Percentiles rank a stretch among this genome's conserved stretches.
Conservation (phyloP, 1,140 invertebrate genomes). For the Lordiphosa mommai region DNA sequence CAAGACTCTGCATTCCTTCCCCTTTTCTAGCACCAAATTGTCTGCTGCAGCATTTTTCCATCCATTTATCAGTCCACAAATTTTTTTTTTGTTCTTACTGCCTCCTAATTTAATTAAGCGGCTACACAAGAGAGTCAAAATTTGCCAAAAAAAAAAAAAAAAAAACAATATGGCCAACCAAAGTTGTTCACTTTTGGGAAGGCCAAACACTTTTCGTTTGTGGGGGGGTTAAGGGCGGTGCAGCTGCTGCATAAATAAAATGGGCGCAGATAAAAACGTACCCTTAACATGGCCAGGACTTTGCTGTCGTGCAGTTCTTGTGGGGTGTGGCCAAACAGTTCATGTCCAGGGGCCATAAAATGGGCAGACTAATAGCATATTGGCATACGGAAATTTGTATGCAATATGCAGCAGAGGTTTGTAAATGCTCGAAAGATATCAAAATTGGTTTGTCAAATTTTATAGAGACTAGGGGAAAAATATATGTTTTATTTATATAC, state of each 20-base stretch:
- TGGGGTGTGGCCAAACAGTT: too few species aligned
- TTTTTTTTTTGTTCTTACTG: neutral
- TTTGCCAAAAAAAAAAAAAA: constrained; percentile 29
- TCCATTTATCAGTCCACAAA: neutral
- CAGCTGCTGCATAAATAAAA: constrained; percentile 65
- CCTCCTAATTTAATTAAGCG: constrained; percentile 53
- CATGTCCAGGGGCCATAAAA: constrained; percentile 43
- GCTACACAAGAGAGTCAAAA: neutral
- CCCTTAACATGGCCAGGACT: constrained; percentile 4
- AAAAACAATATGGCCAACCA: constrained; percentile 6
- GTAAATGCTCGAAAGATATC: too few species aligned
- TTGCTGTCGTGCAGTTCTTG: constrained; percentile 24
- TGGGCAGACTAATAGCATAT: constrained; percentile 42
- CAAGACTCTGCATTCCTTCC: neutral
- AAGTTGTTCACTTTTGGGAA: constrained; percentile 11
- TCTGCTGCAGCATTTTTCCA: constrained; percentile 32
- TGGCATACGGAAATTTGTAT: too few species aligned
- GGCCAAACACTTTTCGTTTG: constrained; percentile 20
- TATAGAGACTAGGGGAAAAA: too few species aligned
- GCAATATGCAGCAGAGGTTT: too few species aligned
- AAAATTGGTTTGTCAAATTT: too few species aligned
- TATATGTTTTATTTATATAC: too few species aligned
- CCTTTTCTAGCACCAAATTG: constrained; percentile 23
- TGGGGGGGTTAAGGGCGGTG: constrained; percentile 16
- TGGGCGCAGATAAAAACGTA: constrained; percentile 51